A percentile compares a stretch with the other conserved stretches of the same genome.
These are phyloP conservation scores for Caprella mutica DNA, from an alignment of 2,888 invertebrate species.

Conservation along the genomic window DNA sequence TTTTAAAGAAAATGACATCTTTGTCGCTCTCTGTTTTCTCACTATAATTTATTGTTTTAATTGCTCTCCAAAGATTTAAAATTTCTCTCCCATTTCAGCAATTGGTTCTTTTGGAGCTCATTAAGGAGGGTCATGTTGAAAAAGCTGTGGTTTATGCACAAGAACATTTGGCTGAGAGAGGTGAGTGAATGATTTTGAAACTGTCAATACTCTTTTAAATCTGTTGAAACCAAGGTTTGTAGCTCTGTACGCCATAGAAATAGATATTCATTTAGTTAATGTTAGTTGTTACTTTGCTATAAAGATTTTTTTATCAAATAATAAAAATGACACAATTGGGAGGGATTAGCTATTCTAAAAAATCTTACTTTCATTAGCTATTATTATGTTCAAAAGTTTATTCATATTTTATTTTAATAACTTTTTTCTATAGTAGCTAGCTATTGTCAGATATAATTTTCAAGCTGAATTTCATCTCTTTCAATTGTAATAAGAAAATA, in stretches of 20 bases:
- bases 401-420: no score
- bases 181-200: no score
- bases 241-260: no score
- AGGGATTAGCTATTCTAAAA: no score
- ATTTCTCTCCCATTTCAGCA: constrained; percentile 50
- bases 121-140: constrained; percentile 69
- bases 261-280: no score
- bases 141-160: constrained; percentile 65
- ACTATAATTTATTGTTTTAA: background rate
- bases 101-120: constrained; percentile 76
- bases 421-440: no score
- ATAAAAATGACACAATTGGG: background rate
- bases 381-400: no score
- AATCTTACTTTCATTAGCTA: no score
- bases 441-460: no score
- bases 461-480: no score
- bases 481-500: no score
- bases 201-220: constrained; percentile 44
- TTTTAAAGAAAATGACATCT: background rate
- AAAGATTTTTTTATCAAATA: background rate
- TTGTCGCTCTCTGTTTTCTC: background rate
- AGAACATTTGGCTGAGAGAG: constrained; percentile 76
- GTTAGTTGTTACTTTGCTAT: background rate
- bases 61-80: background rate
- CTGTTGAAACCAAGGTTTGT: background rate